Evolutionary conservation across 2,797 vertebrate species (phyloP), one percentile per base, ranked within the genome.

Genomic region (Halcyon leucocephala): DNA sequence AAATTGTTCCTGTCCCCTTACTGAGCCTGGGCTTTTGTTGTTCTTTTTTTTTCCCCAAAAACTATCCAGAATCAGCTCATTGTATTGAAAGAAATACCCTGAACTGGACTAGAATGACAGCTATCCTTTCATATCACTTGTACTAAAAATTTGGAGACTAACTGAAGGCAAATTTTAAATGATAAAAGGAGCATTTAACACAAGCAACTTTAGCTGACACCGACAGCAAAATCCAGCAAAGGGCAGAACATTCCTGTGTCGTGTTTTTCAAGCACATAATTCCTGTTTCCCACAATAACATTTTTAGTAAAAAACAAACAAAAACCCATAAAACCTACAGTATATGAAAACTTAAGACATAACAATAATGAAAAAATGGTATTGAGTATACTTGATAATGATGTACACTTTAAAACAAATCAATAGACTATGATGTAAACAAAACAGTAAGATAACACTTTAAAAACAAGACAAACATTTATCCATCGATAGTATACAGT

Each of bases 361-460:
- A 94, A 97, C 96, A 97, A 97, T 95, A 97, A 97, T 97, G 96
- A 93, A 89, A 76, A 97, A 97, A 97, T 85, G 94, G 93, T 98
- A 97, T 86, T 95, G 94, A 93, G 93, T 97, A 98, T 97, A 98
- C 93, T 95, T 95, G 96, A 97, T 98, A 97, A 97, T 92, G 97
- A 96, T 91, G 95, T 96, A 98, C 95, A 97, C 96, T 97, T 97
- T 97, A 97, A 97, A 98, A 97, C 91, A 98, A 98, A 97, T 96
- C 95, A 97, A 96, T 89, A 97, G 93, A 97, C 96, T 98, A 98
- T 84, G 94, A 97, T 98, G 98, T 98, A 98, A 98, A 98, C 98
- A 98, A 97, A 98, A 98, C 94, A 97, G 97, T 98, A 98, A 98
- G 96, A 97, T 98, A 98, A 98, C 98, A 98, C 98, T 98, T 98